Percentiles rank a stretch among this genome's conserved stretches.
phyloP scores from a whole-genome alignment of 2,888 invertebrate species.

The Folsomia candida region DNA sequence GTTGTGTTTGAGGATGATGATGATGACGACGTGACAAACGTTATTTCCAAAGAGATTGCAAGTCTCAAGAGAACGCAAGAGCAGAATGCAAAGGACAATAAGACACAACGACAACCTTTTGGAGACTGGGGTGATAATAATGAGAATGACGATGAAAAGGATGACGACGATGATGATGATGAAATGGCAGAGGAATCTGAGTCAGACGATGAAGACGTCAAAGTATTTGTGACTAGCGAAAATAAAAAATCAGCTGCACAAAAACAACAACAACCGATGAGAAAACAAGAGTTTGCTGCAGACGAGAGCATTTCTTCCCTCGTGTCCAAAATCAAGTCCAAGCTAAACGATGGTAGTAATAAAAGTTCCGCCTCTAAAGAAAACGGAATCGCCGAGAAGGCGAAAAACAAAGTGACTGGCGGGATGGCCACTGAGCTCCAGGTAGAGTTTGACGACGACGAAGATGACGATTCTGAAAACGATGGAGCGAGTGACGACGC shows the following conservation, averaged over 20 bases:
- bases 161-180: constrained; percentile 21
- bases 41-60: constrained; percentile 22
- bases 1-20: constrained; percentile 34
- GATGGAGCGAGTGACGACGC: not conserved
- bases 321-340: constrained; percentile 9
- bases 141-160: constrained; percentile 15
- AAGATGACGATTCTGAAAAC: not conserved
- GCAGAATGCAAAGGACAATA: not conserved
- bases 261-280: too few relatives aligned
- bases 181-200: constrained; percentile 26
- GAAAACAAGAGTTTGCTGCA: too few relatives aligned
- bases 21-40: constrained; percentile 28
- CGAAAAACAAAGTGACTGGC: not conserved
- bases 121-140: too few relatives aligned
- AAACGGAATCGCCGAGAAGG: not conserved
- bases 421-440: not conserved
- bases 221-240: not conserved
- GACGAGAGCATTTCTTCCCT: not conserved
- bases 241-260: not conserved
- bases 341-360: not conserved
- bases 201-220: not conserved
- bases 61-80: constrained; percentile 11
- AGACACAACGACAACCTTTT: not conserved
- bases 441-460: not conserved
- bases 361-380: not conserved